Evolutionary conservation across 2,113 vertebrate genomes (phyloP), one percentile per base, ranked within the genome.

Genomic region (Pristiophorus japonicus): DNA sequence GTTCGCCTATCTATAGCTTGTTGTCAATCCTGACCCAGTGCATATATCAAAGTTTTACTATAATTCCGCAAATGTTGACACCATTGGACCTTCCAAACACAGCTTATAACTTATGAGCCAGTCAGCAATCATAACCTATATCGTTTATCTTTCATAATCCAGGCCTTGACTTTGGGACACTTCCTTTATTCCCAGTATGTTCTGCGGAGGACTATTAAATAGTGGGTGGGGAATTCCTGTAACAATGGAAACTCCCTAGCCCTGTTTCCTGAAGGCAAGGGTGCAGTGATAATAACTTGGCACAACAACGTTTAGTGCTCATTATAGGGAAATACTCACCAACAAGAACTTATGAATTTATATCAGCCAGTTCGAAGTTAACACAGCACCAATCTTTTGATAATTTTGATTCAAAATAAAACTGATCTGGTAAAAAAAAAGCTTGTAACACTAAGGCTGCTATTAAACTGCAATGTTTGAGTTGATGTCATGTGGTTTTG

Each of bases 171-270:
- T 51, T 67, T 47, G 38, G 65, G 93, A 45, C 42, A 94, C n/a
- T 94, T 94, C 93, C 45, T 94, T 94, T 70, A 70, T 67, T 94
- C 63, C 62, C 91, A 42, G 59, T 45, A 70, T 70, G 42, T 51
- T 94, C 27, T 94, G 66, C 22, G 45, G 45, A 70, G 45, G 66
- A 16, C 93, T 70, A 45, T 94, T 67, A 70, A 94, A 70, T 34
- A 30, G 30, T 47, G 93, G 93, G 93, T 94, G 93, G 62, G 88
- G 59, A 63, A 92, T 38, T 92, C 59, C 59, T 63, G 88, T 91
- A 51, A 94, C 93, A 94, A 94, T 70, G 93, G 93, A 70, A 94
- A 94, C 93, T 94, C 65, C 93, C 93, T 30, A 16, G 45, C 10
- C 3, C 66, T 34, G 14, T 73, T 94, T 94, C 93, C 93, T 94